Conservation (phyloP, 1,140 invertebrate species). For the Ericerus pela region DNA sequence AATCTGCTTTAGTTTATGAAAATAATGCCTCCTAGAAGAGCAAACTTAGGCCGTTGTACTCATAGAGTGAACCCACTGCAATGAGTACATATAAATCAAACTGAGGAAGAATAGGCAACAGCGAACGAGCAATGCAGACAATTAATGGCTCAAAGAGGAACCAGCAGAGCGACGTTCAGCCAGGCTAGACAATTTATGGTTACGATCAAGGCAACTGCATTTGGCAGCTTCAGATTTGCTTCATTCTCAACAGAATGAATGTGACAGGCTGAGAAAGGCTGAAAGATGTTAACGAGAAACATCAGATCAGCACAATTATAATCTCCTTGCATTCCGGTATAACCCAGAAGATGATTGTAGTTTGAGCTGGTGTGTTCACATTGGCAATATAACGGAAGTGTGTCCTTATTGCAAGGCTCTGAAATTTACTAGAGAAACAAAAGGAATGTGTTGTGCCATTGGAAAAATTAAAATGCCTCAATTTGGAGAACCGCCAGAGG, state of each 20-base stretch:
- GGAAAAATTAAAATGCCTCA: conserved; percentile 20
- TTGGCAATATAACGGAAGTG: not conserved
- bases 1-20: too few relatives aligned
- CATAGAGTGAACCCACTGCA: too few relatives aligned
- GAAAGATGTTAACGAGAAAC: not conserved
- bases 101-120: not conserved
- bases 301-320: not conserved
- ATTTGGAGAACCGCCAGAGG: conserved; percentile 18
- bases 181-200: too few relatives aligned
- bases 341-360: not conserved
- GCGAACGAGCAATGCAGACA: not conserved
- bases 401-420: conserved; percentile 11
- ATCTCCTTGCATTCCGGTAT: too few relatives aligned
- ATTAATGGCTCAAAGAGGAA: not conserved
- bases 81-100: too few relatives aligned
- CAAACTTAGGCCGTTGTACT: too few relatives aligned
- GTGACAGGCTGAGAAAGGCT: too few relatives aligned
- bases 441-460: conserved; percentile 20
- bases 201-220: too few relatives aligned
- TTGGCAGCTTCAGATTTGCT: too few relatives aligned
- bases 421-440: conserved; percentile 18
- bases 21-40: too few relatives aligned
- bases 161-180: too few relatives aligned
- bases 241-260: too few relatives aligned
- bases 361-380: not conserved